phyloP scores from a whole-genome alignment of 1,140 invertebrate genomes.

The Caenorhabditis brenneri region DNA sequence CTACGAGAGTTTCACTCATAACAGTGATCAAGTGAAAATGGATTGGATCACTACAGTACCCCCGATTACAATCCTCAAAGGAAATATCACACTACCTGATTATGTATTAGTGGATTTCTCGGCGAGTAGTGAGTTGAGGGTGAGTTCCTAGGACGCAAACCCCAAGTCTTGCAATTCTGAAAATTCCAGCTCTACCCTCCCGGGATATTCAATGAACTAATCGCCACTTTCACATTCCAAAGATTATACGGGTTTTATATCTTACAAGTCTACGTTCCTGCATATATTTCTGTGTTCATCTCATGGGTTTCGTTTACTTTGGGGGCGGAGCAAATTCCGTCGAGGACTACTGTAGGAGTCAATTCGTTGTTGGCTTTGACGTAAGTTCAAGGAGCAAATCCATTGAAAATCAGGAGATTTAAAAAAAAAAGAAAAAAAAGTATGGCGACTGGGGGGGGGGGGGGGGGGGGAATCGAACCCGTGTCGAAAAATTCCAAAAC shows the following conservation, averaged over 20 bases:
- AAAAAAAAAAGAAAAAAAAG: too few species aligned
- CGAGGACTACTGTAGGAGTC: slow-evolving; percentile 70
- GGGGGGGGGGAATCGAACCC: too few species aligned
- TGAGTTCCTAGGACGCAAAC: too few species aligned
- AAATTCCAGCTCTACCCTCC: slow-evolving; percentile 67
- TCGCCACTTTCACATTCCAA: slow-evolving; percentile 71
- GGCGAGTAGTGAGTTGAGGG: slow-evolving; percentile 55
- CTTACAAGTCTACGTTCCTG: slow-evolving; percentile 67
- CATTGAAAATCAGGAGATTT: slow-evolving; percentile 30
- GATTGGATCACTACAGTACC: slow-evolving; percentile 62
- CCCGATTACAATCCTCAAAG: slow-evolving; percentile 66
- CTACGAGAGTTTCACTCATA: slow-evolving; percentile 70
- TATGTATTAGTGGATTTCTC: slow-evolving; percentile 69
- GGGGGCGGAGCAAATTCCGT: slow-evolving; percentile 67
- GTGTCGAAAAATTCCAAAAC: too few species aligned
- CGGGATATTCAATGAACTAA: slow-evolving; percentile 68
- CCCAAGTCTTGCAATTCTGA: too few species aligned
- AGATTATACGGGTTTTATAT: slow-evolving; percentile 63
- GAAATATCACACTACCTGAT: slow-evolving; percentile 68
- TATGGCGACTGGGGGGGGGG: too few species aligned
- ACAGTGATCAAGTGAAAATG: slow-evolving; percentile 67
- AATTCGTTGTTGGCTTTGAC: slow-evolving; percentile 64
- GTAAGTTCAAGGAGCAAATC: slow-evolving; percentile 10
- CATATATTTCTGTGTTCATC: slow-evolving; percentile 70
- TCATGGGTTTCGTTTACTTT: slow-evolving; percentile 71